A percentile compares a stretch with the other conserved stretches of the same genome.
Conservation (phyloP, 2,113 vertebrate species). For the Triplophysa dalaica region DNA sequence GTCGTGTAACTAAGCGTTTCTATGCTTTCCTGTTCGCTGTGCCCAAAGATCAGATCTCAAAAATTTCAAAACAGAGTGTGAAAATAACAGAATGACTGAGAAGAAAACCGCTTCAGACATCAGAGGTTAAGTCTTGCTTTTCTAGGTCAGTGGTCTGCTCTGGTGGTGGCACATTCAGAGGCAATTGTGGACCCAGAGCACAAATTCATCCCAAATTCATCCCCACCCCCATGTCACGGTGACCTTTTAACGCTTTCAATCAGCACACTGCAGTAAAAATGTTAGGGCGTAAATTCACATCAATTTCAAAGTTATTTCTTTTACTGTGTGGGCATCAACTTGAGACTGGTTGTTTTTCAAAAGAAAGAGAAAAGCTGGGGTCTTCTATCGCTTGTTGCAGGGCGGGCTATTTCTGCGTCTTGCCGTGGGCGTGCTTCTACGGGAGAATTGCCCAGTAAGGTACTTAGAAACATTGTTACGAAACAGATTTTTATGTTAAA, state of each 20-base stretch:
- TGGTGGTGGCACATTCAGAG: conserved; percentile 7
- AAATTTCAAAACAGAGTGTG: conserved; percentile 6
- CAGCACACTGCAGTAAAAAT: conserved; percentile 26
- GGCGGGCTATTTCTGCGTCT: too few relatives aligned
- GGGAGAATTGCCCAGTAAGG: too few relatives aligned
- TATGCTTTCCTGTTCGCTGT: not conserved
- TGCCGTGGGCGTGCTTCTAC: too few relatives aligned
- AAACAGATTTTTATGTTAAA: too few relatives aligned
- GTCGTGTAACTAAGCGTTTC: conserved; percentile 50
- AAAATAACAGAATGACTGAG: conserved; percentile 27
- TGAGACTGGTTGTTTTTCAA: not conserved
- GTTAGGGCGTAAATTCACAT: conserved; percentile 13
- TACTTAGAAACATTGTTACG: too few relatives aligned
- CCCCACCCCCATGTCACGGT: too few relatives aligned
- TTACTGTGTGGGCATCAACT: conserved; percentile 3
- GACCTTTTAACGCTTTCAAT: conserved; percentile 39
- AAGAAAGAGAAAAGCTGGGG: not conserved
- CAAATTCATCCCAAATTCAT: conserved; percentile 33
- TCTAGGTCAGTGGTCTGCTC: conserved; percentile 42
- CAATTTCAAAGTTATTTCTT: conserved; percentile 18
- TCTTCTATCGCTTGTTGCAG: too few relatives aligned
- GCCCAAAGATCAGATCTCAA: conserved; percentile 12
- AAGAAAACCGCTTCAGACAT: conserved; percentile 18
- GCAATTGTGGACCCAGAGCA: conserved; percentile 28
- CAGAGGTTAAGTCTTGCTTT: conserved; percentile 41